phyloP scores from a whole-genome alignment of 2,113 vertebrate species.

The Scartelaos histophorus region DNA sequence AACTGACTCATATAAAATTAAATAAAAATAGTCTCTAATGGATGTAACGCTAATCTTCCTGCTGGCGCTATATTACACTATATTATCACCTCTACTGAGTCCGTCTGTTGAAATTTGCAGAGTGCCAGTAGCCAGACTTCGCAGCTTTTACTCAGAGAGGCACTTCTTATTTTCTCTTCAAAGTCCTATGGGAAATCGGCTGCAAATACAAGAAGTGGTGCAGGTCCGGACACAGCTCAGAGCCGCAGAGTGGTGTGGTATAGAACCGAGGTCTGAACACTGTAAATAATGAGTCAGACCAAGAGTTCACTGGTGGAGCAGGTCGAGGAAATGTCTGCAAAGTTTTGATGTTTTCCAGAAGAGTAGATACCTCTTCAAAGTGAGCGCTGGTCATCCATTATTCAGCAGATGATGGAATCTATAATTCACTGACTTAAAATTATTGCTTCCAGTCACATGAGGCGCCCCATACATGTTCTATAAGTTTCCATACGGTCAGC shows the following conservation, averaged over 20 bases:
- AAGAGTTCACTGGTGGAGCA: conserved; percentile 21
- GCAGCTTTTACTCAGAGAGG: conserved; percentile 28
- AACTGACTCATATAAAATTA: background rate
- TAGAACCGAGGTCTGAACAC: conserved; percentile 12
- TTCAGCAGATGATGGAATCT: background rate
- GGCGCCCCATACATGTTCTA: no score
- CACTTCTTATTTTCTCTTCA: conserved; percentile 36
- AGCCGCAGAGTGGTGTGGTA: conserved; percentile 20
- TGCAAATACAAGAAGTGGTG: conserved; percentile 46
- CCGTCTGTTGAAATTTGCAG: conserved; percentile 30
- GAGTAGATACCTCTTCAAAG: conserved; percentile 33
- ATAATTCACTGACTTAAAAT: background rate
- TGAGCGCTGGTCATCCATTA: background rate
- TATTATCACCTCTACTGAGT: conserved; percentile 25
- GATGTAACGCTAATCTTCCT: background rate
- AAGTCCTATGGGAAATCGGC: conserved; percentile 41
- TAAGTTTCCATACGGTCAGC: no score
- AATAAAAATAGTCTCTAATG: background rate
- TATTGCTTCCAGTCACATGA: background rate
- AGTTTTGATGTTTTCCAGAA: conserved; percentile 26
- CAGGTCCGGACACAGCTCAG: conserved; percentile 4
- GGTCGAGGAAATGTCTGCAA: background rate
- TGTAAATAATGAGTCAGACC: conserved; percentile 23
- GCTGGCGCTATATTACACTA: conserved; percentile 25
- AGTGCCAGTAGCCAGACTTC: conserved; percentile 36